phyloP scores from a whole-genome alignment of 2,888 invertebrate genomes.

The Lycophotia porphyrea region DNA sequence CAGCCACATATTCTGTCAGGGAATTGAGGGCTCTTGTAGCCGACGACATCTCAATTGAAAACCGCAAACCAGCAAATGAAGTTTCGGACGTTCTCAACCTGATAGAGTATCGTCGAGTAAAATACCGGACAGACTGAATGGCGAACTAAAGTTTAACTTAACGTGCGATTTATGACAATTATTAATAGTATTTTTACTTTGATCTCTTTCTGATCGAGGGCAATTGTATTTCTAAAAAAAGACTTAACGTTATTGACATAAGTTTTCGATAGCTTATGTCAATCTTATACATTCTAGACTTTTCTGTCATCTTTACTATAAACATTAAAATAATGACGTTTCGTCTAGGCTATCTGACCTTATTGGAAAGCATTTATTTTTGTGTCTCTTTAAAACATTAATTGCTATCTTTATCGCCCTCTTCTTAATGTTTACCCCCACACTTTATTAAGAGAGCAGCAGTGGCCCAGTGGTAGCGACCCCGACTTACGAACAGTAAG shows the following conservation, averaged over 20 bases:
- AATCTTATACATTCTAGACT: neutral
- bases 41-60: constrained; percentile 48
- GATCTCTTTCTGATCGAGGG: neutral
- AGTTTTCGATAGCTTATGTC: too few relatives aligned
- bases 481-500: too few relatives aligned
- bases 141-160: constrained; percentile 4
- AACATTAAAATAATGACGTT: neutral
- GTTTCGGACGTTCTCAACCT: constrained; percentile 39
- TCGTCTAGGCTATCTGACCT: neutral
- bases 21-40: constrained; percentile 54
- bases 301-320: neutral
- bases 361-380: neutral
- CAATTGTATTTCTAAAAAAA: neutral
- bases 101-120: constrained; percentile 22
- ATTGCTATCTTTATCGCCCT: neutral
- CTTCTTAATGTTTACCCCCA: neutral
- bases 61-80: constrained; percentile 57
- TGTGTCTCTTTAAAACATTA: neutral
- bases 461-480: too few relatives aligned
- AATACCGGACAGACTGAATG: constrained; percentile 4
- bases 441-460: neutral
- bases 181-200: neutral
- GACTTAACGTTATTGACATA: neutral
- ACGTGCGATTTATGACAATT: neutral
- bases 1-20: constrained; percentile 22